Conservation (phyloP, 2,797 vertebrate species). For the Pteropus rufus region DNA sequence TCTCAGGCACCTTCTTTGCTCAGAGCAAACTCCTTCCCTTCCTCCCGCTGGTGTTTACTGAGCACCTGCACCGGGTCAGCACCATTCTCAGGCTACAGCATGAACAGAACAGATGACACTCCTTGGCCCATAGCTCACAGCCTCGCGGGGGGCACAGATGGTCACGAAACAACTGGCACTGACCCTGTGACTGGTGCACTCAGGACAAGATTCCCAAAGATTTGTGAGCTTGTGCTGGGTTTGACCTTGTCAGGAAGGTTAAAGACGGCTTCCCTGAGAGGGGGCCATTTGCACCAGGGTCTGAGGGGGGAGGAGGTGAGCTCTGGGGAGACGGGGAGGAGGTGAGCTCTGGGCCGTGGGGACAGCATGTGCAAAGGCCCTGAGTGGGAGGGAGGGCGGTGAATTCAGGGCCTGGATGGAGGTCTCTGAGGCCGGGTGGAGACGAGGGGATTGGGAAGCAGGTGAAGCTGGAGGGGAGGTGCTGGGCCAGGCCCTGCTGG, state of each 20-base stretch:
- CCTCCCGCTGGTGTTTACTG: neutral
- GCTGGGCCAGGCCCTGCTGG: neutral
- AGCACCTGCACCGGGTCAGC: neutral
- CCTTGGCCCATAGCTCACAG: neutral
- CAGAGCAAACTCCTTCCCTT: fast-evolving
- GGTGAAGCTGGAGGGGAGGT: neutral
- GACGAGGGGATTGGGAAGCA: neutral
- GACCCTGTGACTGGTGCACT: neutral
- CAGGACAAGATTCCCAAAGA: fast-evolving
- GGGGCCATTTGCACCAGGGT: neutral
- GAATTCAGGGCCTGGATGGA: neutral
- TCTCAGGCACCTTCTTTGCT: neutral
- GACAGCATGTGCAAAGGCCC: neutral
- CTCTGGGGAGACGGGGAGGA: neutral
- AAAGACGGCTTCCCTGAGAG: neutral
- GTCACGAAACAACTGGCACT: too few relatives aligned
- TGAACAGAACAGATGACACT: neutral
- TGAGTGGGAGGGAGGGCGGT: neutral
- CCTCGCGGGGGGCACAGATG: fast-evolving
- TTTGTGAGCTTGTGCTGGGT: neutral
- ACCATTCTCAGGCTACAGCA: too few relatives aligned
- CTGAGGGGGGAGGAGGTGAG: neutral
- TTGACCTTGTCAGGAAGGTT: neutral
- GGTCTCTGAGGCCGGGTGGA: neutral
- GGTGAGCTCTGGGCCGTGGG: fast-evolving